Conservation (phyloP, 2,113 vertebrate species). For the Potamarius usumacintae region DNA sequence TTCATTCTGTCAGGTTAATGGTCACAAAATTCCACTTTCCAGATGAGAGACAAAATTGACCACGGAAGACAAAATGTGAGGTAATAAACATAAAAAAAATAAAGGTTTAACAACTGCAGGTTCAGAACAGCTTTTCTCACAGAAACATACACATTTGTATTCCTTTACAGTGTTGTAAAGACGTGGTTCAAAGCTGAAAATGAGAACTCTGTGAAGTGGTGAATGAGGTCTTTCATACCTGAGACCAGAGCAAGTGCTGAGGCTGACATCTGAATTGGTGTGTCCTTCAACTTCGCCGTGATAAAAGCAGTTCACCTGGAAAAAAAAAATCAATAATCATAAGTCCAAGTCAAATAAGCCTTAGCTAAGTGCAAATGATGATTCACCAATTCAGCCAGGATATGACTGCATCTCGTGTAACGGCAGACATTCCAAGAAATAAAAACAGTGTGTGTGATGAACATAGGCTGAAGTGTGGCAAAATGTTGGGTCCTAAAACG, state of each 20-base stretch:
- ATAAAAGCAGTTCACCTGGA: constrained; percentile 78
- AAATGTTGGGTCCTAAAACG: not conserved
- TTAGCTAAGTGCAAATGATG: not conserved
- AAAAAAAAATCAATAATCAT: not conserved
- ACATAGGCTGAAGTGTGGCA: not conserved
- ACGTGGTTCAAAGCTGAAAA: constrained; percentile 16
- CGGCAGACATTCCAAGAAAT: not conserved
- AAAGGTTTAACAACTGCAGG: constrained; percentile 8
- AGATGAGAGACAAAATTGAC: not conserved
- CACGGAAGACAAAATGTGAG: constrained; percentile 22
- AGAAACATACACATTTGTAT: not conserved
- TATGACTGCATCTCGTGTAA: not conserved
- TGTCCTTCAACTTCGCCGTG: constrained; percentile 74
- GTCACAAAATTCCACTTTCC: constrained; percentile 36
- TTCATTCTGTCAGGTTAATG: constrained; percentile 36
- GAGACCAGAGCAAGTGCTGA: constrained; percentile 74
- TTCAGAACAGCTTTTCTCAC: constrained; percentile 30
- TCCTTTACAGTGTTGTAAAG: constrained; percentile 14
- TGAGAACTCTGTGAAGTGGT: not conserved
- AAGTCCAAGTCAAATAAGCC: not conserved
- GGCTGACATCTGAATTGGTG: constrained; percentile 70
- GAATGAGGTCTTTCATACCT: constrained; percentile 63
- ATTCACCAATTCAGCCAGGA: constrained; percentile 1
- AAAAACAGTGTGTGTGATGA: not conserved
- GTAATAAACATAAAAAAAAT: not conserved